Evolutionary conservation across 1,140 invertebrate species (phyloP), one percentile per base, ranked within the genome.

Genomic region (Drosophila prosaltans): DNA sequence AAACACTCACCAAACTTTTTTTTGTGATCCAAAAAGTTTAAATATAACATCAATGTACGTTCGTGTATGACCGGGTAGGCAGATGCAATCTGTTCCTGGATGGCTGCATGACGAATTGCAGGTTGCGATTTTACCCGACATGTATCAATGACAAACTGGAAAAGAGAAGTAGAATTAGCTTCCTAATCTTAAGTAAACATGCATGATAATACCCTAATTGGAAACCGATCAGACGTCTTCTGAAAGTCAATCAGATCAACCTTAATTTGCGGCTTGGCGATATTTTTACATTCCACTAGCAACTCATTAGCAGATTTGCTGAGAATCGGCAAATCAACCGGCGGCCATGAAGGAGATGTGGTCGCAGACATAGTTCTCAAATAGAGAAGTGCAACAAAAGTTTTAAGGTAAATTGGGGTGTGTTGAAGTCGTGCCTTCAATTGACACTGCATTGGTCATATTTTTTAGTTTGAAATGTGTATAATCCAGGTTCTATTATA

Each of bases 21-120:
- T 55, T 91, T 92, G 60, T 92, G 91, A 63, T 90, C 80, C 60
- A 92, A 59, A 43, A 92, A 92, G 26, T 65, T 68, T 0, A 91
- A 28, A 43, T 73, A 92, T 0, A 92, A 59, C 0, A 76, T 7
- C 0, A 92, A 63, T 0, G 83, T 77, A 0, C 69, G 61, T 58
- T 92, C 91, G 54, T 92, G 91, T 36, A 92, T 74, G 1, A 92
- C 70, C 5, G 91, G 91, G 80, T 92, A 92, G 1, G 83, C 88
- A 0, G 91, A 91, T 1, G 80, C 85, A 10, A 91, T 80, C 54
- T 92, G 91, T 24, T 65, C 0, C 1, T n/a, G 24, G 10, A 86
- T 86, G 0, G 3, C 21, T 1, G 36, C 10, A 6, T 24, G 10
- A 2, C 82, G 76, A n/a, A 60, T 62, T 55, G 2, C 10, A 63